phyloP scores from a whole-genome alignment of 2,888 invertebrate species.

The Ischnura elegans region DNA sequence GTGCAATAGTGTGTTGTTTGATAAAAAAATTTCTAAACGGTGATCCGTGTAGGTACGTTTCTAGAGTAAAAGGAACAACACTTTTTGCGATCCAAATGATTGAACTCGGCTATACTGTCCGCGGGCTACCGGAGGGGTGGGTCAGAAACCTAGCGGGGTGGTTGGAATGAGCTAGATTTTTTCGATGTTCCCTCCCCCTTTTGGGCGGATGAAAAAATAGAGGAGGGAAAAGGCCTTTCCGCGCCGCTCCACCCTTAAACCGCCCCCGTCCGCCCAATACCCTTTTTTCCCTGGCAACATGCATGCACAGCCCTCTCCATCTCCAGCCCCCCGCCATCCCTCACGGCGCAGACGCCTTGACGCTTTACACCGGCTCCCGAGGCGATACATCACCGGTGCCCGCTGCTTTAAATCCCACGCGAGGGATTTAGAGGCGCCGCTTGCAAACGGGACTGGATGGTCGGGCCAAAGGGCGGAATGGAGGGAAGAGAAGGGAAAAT shows the following conservation, averaged over 20 bases:
- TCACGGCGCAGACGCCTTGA: constrained; percentile 63
- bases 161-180: not conserved
- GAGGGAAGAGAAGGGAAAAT: not conserved
- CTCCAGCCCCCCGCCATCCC: constrained; percentile 10
- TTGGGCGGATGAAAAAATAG: constrained; percentile 29
- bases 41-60: not conserved
- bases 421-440: constrained; percentile 63
- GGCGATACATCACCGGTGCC: constrained; percentile 51
- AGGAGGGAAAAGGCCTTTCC: constrained; percentile 39
- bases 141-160: not conserved
- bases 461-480: not conserved
- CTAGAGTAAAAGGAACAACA: not conserved
- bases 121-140: not conserved
- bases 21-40: not conserved
- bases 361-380: constrained; percentile 60
- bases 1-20: too few relatives aligned
- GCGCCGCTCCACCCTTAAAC: constrained; percentile 43
- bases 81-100: not conserved
- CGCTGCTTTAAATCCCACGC: constrained; percentile 63
- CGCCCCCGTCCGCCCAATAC: not conserved
- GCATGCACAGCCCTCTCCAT: not conserved
- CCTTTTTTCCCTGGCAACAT: not conserved
- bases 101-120: not conserved
- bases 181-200: constrained; percentile 29
- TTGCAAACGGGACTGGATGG: constrained; percentile 56